Base-by-base conservation (phyloP, 2,113 vertebrate species). In the Menura novaehollandiae region DNA sequence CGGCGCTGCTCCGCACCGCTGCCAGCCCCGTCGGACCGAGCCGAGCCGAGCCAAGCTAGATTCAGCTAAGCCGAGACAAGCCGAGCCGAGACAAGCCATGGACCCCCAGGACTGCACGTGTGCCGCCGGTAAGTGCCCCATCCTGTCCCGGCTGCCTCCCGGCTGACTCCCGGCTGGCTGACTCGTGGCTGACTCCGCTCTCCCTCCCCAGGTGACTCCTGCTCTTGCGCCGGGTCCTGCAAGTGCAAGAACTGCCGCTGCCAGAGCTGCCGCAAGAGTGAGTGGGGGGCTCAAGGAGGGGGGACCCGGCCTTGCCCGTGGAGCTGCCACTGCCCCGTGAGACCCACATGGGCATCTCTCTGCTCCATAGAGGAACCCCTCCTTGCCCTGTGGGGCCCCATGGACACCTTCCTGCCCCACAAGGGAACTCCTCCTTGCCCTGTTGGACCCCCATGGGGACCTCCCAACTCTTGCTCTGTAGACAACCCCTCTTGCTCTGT, bases 201-300 rank as follows among this genome's bases (percentile, higher is more conserved):
- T 89, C n/a, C 52, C 52, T 39, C 49, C 49, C 79, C 63, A 99
- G 99, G 97, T 98, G 98, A 98, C 91, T 96, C 97, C 85, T 99
- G 99, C 96, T 98, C 80, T 94, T 99, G 99, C 41, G 98, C 94
- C 4, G 97, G 27, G 84, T 91, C 90, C 88, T 99, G 98, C 96
- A 97, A 97, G 7, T 99, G 99, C 94, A 98, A 97, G 12, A 98
- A 99, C 89, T 99, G 99, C 87, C 96, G 98, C 83, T 99, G 99
- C 97, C 98, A 83, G 30, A 94, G 95, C 37, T 99, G 99, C 97
- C 95, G 95, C 68, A 98, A 98, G 88, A 98, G 97, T 98, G 92
- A 98, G 97, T 93, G 47, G 7, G 51, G 73, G 60, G 16, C 74
- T 72, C 60, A 5, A 72, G 14, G 21, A 16, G 35, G n/a, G 52